phyloP scores from a whole-genome alignment of 2,888 invertebrate genomes.

The Tetranychus truncatus region DNA sequence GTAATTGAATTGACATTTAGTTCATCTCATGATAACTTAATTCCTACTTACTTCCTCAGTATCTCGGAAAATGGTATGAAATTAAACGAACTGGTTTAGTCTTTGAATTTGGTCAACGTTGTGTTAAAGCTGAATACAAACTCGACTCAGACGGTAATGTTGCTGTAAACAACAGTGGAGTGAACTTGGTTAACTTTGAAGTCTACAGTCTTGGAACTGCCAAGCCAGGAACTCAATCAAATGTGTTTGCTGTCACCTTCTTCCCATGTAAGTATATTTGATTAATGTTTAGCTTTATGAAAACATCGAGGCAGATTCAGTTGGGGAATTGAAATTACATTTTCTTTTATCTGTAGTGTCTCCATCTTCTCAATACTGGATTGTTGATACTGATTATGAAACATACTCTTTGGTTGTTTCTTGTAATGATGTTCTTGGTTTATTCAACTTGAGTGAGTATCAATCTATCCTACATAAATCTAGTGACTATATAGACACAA shows the following conservation, averaged over 20 bases:
- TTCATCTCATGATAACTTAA: not conserved
- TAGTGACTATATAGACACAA: rapidly evolving
- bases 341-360: not conserved
- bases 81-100: not conserved
- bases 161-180: not conserved
- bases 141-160: not conserved
- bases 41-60: not conserved
- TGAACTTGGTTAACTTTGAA: not conserved
- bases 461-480: not conserved
- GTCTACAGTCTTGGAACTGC: not conserved
- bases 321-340: no score
- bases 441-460: not conserved
- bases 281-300: no score
- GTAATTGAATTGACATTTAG: not conserved
- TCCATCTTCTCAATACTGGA: not conserved
- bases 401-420: not conserved
- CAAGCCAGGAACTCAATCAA: not conserved
- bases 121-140: not conserved
- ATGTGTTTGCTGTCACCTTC: not conserved
- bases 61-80: not conserved
- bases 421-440: not conserved
- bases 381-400: not conserved
- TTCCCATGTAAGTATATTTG: not conserved
- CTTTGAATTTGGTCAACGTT: not conserved
- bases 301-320: no score